These are phyloP conservation scores for Hypomecis atomaria DNA, from an alignment of 2,888 invertebrate species.

Conservation along the genomic window DNA sequence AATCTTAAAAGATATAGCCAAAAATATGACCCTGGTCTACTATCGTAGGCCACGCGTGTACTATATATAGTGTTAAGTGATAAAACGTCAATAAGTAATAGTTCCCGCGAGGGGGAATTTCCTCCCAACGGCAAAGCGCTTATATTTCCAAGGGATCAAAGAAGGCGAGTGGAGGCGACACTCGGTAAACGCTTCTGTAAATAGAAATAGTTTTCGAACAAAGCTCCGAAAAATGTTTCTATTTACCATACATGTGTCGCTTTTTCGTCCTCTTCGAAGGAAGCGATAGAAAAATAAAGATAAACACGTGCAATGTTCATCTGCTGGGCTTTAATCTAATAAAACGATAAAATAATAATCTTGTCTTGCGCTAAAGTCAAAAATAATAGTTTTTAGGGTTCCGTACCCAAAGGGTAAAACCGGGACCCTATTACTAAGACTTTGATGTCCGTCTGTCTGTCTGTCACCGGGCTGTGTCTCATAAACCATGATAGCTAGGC, in stretches of 20 bases:
- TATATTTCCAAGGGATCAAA: constrained; percentile 27
- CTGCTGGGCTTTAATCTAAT: too few relatives aligned
- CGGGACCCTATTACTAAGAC: too few relatives aligned
- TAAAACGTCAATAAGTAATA: constrained; percentile 5
- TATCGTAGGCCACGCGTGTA: too few relatives aligned
- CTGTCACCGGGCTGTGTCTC: too few relatives aligned
- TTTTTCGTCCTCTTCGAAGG: constrained; percentile 7
- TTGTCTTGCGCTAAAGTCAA: too few relatives aligned
- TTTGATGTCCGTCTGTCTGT: too few relatives aligned
- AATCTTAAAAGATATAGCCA: too few relatives aligned
- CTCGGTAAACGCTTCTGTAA: constrained; percentile 20
- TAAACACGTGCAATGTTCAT: background rate
- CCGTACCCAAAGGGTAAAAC: too few relatives aligned
- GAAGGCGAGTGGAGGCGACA: constrained; percentile 13
- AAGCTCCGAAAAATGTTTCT: constrained; percentile 8
- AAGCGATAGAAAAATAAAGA: constrained; percentile 4
- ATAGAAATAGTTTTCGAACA: constrained; percentile 28
- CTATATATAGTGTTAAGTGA: background rate
- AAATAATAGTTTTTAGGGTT: too few relatives aligned
- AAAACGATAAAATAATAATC: too few relatives aligned
- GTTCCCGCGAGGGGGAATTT: background rate
- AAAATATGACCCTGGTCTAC: too few relatives aligned
- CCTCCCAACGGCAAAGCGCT: background rate
- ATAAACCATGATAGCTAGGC: too few relatives aligned
- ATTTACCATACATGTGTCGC: constrained; percentile 20